Conservation (phyloP, 2,888 invertebrate species). For the Eurytoma adleriae region DNA sequence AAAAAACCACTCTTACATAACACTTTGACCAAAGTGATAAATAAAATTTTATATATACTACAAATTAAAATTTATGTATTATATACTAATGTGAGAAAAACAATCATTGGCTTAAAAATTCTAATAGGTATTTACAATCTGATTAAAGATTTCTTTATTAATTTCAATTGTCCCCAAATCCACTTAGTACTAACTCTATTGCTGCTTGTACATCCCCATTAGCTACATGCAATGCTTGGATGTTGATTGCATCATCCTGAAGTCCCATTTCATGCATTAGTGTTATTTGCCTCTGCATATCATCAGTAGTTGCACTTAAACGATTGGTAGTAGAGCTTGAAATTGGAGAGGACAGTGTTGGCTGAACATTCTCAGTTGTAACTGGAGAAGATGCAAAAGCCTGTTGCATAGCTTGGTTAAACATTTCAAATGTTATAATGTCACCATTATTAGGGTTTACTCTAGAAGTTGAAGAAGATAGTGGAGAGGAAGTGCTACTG, state of each 20-base stretch:
- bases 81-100: conserved; percentile 20
- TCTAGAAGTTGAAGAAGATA: conserved; percentile 62
- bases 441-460: conserved; percentile 67
- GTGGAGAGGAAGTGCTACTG: conserved; percentile 14
- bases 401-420: conserved; percentile 86
- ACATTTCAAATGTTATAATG: conserved; percentile 87
- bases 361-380: conserved; percentile 61
- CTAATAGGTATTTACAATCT: conserved; percentile 7
- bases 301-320: neutral
- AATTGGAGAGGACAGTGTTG: conserved; percentile 53
- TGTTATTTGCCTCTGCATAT: conserved; percentile 79
- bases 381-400: conserved; percentile 78
- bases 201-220: conserved; percentile 94
- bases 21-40: neutral
- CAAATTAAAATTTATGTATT: neutral
- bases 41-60: conserved; percentile 11
- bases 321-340: neutral
- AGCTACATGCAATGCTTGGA: conserved; percentile 89
- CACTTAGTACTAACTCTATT: conserved; percentile 91
- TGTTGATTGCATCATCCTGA: conserved; percentile 87
- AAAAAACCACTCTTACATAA: too few relatives aligned
- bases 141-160: conserved; percentile 36
- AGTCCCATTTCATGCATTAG: conserved; percentile 96
- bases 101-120: neutral
- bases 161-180: conserved; percentile 72